Evolutionary conservation across 2,113 vertebrate species (phyloP).

Genomic region (Platanista minor): DNA sequence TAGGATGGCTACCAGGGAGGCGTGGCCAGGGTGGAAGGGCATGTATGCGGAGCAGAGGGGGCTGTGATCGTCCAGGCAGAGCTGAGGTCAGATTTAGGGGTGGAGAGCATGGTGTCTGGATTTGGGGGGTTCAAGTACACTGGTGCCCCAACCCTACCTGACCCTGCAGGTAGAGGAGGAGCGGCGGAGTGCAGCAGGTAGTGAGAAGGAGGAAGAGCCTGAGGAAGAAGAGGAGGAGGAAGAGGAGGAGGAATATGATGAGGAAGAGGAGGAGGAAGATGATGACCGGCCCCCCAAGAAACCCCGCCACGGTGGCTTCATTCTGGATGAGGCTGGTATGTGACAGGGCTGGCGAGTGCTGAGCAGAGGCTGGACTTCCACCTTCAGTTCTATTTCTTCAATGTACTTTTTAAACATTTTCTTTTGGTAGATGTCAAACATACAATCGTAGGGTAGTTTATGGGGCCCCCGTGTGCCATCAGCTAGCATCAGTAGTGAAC

Average conservation of each 20-base stretch:
- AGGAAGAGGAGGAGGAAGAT: constrained; percentile 94
- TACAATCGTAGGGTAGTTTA: too few relatives aligned
- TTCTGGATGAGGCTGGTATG: constrained; percentile 93
- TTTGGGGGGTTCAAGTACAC: background rate
- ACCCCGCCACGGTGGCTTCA: constrained; percentile 90
- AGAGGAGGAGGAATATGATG: constrained; percentile 88
- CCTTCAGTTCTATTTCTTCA: background rate
- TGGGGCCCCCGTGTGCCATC: fast-evolving
- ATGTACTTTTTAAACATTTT: background rate
- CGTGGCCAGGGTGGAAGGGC: background rate
- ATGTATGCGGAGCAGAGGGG: background rate
- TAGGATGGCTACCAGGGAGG: background rate
- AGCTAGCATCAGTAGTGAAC: background rate
- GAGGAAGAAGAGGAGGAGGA: constrained; percentile 85
- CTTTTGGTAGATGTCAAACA: background rate
- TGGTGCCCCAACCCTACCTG: background rate
- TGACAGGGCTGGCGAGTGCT: background rate
- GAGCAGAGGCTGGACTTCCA: background rate
- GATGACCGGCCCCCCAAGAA: constrained; percentile 91
- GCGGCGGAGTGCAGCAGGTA: constrained; percentile 83
- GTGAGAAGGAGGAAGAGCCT: constrained; percentile 93
- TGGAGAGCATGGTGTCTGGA: background rate
- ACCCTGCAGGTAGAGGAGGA: constrained; percentile 83
- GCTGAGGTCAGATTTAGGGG: background rate
- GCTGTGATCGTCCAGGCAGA: background rate